Base-by-base conservation (phyloP, 2,888 invertebrate genomes). In the Eristalinus aeneus region DNA sequence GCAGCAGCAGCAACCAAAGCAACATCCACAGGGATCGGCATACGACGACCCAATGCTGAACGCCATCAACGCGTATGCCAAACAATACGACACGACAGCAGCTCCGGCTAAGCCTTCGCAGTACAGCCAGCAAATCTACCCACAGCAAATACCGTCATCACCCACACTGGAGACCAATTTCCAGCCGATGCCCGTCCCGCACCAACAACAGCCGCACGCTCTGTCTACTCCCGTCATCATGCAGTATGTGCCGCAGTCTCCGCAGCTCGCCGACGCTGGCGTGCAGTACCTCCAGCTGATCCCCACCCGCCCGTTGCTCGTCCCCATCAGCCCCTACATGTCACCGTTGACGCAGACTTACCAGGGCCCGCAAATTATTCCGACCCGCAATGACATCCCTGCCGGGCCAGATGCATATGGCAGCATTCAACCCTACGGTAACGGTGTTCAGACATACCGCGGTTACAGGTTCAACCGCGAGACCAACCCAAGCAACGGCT, bases 271-370 rank as follows among this genome's bases (percentile, higher is more conserved):
- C 65, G 46, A 46, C n/a, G 90, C 90, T 67, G 90, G 91, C 0
- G 89, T 92, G 3, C 92, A 92, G 73, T 92, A 92, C 78, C 87
- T 92, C 8, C 92, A 92, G 72, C 79, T 92, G 16, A 92, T 92
- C 71, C 92, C 92, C 58, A 92, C 92, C 0, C 89, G 92, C 0
- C 92, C 92, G 12, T 89, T 92, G 11, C 90, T 92, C 53, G 92
- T 92, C 79, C 92, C 92, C 36, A 91, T 92, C 54, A 90, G 90
- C 68, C 90, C 92, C 0, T 92, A 90, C 72, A 73, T 92, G 54
- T 54, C 75, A 1, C 76, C 76, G 31, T 46, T 86, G 20, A 80
- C 87, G n/a, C 80, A 78, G 20, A 74, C 76, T 1, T 53, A 89
- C 82, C 83, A 85, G 20, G 11, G 60, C 5, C 74, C 74, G 23